Conservation (phyloP, 2,797 vertebrate species). For the Nyctibius grandis region DNA sequence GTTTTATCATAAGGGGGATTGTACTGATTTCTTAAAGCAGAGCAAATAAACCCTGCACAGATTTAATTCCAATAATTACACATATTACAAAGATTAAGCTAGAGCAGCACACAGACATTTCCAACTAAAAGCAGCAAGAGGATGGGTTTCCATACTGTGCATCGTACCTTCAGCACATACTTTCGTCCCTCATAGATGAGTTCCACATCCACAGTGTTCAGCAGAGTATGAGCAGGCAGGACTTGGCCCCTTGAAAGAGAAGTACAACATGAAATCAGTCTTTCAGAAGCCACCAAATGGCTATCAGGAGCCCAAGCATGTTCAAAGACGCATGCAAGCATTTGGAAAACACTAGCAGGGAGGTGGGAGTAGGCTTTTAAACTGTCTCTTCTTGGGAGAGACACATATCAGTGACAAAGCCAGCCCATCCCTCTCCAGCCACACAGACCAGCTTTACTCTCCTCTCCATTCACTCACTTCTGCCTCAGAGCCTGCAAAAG, state of each 20-base stretch:
- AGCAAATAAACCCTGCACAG: not conserved
- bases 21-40: not conserved
- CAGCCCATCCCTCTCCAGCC: not conserved
- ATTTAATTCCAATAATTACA: not conserved
- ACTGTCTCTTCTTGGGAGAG: not conserved
- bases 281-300: not conserved
- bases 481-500: not conserved
- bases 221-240: constrained; percentile 90
- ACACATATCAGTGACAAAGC: rapidly evolving
- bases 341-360: not conserved
- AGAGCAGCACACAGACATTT: not conserved
- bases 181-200: constrained; percentile 95
- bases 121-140: not conserved
- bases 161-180: constrained; percentile 86
- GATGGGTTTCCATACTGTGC: not conserved
- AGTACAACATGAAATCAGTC: not conserved
- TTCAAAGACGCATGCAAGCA: not conserved
- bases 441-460: not conserved
- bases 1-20: rapidly evolving
- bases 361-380: not conserved
- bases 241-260: constrained; percentile 89
- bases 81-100: not conserved
- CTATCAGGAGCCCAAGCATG: not conserved
- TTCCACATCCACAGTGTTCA: constrained; percentile 94
- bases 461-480: not conserved